phyloP scores from a whole-genome alignment of 2,113 vertebrate genomes.

The Poicephalus gulielmi region DNA sequence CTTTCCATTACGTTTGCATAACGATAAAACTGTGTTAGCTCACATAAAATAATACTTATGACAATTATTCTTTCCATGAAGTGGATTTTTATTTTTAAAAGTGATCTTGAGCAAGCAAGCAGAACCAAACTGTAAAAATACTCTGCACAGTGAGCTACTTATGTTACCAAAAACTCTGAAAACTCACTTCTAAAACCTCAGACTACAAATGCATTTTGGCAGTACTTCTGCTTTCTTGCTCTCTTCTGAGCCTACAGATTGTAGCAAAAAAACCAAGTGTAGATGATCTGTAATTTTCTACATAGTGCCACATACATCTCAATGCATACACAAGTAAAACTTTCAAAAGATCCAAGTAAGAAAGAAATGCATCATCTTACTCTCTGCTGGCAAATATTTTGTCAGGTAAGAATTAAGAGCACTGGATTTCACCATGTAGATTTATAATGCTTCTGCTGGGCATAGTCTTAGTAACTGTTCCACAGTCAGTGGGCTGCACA shows the following conservation, averaged over 20 bases:
- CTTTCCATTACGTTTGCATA: conserved; percentile 43
- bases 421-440: not conserved
- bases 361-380: not conserved
- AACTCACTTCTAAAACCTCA: not conserved
- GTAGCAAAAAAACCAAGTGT: not conserved
- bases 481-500: not conserved
- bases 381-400: not conserved
- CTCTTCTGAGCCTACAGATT: not conserved
- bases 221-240: not conserved
- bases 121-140: not conserved
- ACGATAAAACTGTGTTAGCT: conserved; percentile 40
- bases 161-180: not conserved
- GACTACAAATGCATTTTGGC: not conserved
- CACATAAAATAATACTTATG: conserved; percentile 62
- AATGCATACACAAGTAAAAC: not conserved
- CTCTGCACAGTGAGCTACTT: not conserved
- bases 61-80: conserved; percentile 54
- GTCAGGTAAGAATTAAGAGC: not conserved
- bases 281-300: not conserved
- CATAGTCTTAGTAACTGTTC: not conserved
- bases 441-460: not conserved
- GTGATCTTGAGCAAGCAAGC: conserved; percentile 21
- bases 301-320: not conserved
- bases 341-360: not conserved
- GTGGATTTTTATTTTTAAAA: conserved; percentile 57